A percentile compares a stretch with the other conserved stretches of the same genome.
Evolutionary conservation across 2,113 vertebrate genomes (phyloP).

Genomic region (Sinosuthora webbiana): DNA sequence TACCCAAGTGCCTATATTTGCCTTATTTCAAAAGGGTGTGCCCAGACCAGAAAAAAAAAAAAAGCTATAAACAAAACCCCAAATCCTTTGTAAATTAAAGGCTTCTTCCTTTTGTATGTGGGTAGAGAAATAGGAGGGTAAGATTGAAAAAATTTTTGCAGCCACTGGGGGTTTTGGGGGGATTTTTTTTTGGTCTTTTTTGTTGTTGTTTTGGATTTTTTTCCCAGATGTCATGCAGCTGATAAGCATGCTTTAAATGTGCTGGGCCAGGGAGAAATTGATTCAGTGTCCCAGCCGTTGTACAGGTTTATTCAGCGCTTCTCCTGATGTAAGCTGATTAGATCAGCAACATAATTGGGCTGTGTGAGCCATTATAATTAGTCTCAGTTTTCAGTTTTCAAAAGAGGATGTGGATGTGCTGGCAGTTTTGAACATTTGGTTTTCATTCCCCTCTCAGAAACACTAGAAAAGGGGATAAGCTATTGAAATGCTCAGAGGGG

Average conservation of each 20-base stretch:
- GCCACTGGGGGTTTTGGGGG: neutral
- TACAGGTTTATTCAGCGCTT: conserved; percentile 27
- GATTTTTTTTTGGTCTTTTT: neutral
- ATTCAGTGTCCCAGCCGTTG: conserved; percentile 21
- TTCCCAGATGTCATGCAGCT: neutral
- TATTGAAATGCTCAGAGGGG: neutral
- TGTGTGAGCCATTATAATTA: conserved; percentile 40
- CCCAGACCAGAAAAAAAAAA: neutral
- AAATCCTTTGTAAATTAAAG: conserved; percentile 26
- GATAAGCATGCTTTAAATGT: conserved; percentile 30
- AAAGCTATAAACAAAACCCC: neutral
- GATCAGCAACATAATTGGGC: conserved; percentile 44
- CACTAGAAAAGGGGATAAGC: conserved; percentile 10
- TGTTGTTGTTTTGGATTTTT: neutral
- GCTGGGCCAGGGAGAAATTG: neutral
- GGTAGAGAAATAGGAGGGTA: neutral
- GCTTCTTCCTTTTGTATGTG: conserved; percentile 9
- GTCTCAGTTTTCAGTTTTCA: conserved; percentile 45
- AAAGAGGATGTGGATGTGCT: conserved; percentile 33
- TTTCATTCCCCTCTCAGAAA: conserved; percentile 38
- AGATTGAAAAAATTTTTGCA: neutral
- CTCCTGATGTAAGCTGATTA: conserved; percentile 49
- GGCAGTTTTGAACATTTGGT: conserved; percentile 19
- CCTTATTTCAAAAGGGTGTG: conserved; percentile 15
- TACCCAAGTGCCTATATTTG: conserved; percentile 19